phyloP scores from a whole-genome alignment of 2,888 invertebrate species.

The Ptilodon capucinus region DNA sequence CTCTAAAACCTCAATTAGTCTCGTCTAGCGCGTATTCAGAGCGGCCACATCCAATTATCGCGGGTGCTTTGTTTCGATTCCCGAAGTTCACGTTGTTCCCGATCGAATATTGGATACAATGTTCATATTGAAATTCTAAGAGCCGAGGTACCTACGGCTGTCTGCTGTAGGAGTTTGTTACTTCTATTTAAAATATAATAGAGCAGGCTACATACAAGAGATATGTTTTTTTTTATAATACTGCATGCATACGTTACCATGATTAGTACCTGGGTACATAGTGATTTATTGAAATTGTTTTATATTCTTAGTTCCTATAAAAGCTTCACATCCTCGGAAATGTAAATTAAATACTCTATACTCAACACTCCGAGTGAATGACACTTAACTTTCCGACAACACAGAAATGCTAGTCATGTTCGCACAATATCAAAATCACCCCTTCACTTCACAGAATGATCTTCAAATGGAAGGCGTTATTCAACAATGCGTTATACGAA shows the following conservation, averaged over 20 bases:
- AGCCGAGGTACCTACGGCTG: background rate
- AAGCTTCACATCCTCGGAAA: conserved; percentile 1
- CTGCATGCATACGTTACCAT: too few species aligned
- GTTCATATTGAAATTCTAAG: conserved; percentile 30
- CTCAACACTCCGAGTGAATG: conserved; percentile 1
- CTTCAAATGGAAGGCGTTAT: conserved; percentile 59
- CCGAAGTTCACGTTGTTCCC: conserved; percentile 46
- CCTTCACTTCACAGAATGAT: conserved; percentile 63
- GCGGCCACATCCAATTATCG: conserved; percentile 81
- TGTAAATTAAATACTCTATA: conserved; percentile 14
- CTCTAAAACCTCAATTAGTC: conserved; percentile 83
- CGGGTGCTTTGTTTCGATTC: conserved; percentile 74
- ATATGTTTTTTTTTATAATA: too few species aligned
- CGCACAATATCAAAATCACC: conserved; percentile 63
- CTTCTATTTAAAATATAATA: conserved; percentile 7
- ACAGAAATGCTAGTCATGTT: conserved; percentile 65
- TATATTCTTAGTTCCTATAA: too few species aligned
- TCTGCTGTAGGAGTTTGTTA: background rate
- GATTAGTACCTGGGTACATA: too few species aligned
- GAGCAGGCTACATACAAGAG: background rate
- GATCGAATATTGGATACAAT: conserved; percentile 38
- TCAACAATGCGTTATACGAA: background rate
- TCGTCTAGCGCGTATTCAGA: conserved; percentile 79
- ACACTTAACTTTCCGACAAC: conserved; percentile 14
- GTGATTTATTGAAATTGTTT: too few species aligned